A percentile compares a stretch with the other conserved stretches of the same genome.
Evolutionary conservation across 2,113 vertebrate species (phyloP).

Genomic region (Antechinus flavipes): DNA sequence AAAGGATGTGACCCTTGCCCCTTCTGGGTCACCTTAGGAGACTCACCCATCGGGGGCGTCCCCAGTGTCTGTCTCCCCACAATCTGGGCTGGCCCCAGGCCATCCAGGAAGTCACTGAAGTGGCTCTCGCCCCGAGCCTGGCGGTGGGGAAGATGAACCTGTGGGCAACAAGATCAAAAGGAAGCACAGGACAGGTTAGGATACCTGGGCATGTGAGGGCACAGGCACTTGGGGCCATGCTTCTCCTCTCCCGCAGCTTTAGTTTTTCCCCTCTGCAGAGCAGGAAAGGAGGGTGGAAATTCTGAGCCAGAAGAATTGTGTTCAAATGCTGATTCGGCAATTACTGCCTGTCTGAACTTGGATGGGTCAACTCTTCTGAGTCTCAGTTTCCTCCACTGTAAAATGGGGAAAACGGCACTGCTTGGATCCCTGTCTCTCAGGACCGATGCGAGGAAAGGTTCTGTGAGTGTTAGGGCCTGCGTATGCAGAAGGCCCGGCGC

Average conservation of each 20-base stretch:
- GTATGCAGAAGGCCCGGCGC: neutral
- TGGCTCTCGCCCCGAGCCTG: constrained; percentile 96
- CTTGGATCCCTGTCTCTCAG: neutral
- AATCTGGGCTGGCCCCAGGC: constrained; percentile 97
- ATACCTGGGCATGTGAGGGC: neutral
- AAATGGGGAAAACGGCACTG: neutral
- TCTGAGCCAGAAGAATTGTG: neutral
- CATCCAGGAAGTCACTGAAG: constrained; percentile 98
- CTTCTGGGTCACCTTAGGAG: neutral
- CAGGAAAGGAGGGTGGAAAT: neutral
- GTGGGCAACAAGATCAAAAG: constrained; percentile 45
- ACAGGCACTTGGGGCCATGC: neutral
- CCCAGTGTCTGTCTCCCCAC: constrained; percentile 97
- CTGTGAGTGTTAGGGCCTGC: neutral
- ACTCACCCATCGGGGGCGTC: constrained; percentile 97
- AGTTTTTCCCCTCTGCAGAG: neutral
- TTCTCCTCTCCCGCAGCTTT: neutral
- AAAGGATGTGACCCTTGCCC: neutral
- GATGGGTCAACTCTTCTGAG: neutral
- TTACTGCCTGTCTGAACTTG: neutral
- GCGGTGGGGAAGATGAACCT: constrained; percentile 98
- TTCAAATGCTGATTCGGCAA: neutral
- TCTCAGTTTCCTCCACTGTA: neutral
- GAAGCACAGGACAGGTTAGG: neutral
- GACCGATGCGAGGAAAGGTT: neutral